Evolutionary conservation across 1,140 invertebrate species (phyloP), one percentile per base, ranked within the genome.

Genomic region (Tetragonula clypearis): DNA sequence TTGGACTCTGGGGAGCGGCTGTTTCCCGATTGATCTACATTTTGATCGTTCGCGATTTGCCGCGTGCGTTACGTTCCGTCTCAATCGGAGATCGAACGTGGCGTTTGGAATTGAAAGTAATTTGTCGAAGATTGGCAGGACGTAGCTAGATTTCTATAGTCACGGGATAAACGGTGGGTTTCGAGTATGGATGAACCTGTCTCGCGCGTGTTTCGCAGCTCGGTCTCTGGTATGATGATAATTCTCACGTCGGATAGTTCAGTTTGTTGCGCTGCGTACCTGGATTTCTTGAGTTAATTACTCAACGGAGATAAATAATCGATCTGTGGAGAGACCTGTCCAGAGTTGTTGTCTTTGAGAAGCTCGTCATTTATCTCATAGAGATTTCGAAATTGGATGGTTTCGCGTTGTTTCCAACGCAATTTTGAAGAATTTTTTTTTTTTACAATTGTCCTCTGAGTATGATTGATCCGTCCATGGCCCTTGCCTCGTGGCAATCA

Each of bases 21-120:
- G 55, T 76, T 79, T 79, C 71, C 19, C 76, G 82, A 26, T 80
- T 69, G 58, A 88, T 30, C 35, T 53, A 21, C 1, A 26, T 74
- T 15, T 17, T n/a, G 71, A 55, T 26, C 15, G 23, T 17, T 53
- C 23, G n/a, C 17, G 15, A 26, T 55, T 55, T 11, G 35, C 35
- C 17, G 17, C 23, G 41, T 23, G 41, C 19, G 23, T 19, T n/a
- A 15, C 41, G 15, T 73, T 73, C 23, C 23, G 41, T n/a, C 35
- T 23, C 35, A 14, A 72, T 72, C 69, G 21, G 35, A 71, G 11
- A 71, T 35, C n/a, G n/a, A 11, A 23, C 35, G 23, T 23, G n/a
- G 41, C 21, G n/a, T 14, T 55, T 23, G 49, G 49, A 74, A 49
- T 49, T 12, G 49, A 26, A 73, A 49, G 41, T 26, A 55, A 73